Evolutionary conservation across 2,797 vertebrate genomes (phyloP).

Genomic region (Spheniscus humboldti): DNA sequence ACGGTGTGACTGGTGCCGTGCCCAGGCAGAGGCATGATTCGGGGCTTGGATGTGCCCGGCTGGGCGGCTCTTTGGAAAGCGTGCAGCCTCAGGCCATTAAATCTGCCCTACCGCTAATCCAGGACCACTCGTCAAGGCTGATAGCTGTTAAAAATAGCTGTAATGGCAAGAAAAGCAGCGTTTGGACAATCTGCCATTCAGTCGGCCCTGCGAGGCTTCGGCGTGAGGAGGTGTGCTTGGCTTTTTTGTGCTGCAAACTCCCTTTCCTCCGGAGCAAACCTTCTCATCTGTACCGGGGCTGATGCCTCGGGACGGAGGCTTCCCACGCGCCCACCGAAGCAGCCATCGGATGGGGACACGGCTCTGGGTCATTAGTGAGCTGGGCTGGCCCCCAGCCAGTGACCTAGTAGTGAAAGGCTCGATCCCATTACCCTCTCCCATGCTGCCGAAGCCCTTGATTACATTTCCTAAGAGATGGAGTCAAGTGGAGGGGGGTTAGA

Average conservation of each 20-base stretch:
- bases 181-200: neutral
- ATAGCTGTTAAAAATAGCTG: slow-evolving; percentile 43
- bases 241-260: neutral
- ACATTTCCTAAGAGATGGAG: slow-evolving; percentile 45
- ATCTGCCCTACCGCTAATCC: slow-evolving; percentile 29
- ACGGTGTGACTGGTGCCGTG: neutral
- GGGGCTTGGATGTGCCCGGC: neutral
- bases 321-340: neutral
- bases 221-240: fast-evolving
- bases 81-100: neutral
- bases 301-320: neutral
- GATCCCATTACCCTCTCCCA: slow-evolving; percentile 48
- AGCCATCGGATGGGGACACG: neutral
- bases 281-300: fast-evolving
- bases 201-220: neutral
- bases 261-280: neutral
- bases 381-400: slow-evolving; percentile 2
- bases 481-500: neutral
- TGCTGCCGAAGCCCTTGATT: slow-evolving; percentile 30
- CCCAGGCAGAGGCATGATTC: neutral
- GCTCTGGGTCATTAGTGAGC: slow-evolving; percentile 23
- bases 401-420: slow-evolving; percentile 62
- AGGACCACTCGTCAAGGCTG: neutral
- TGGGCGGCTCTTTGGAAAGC: neutral
- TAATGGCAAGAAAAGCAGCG: neutral